Percentiles rank a stretch among this genome's conserved stretches.
Evolutionary conservation across 2,888 invertebrate species (phyloP).

Genomic region (Drosophila lutescens): DNA sequence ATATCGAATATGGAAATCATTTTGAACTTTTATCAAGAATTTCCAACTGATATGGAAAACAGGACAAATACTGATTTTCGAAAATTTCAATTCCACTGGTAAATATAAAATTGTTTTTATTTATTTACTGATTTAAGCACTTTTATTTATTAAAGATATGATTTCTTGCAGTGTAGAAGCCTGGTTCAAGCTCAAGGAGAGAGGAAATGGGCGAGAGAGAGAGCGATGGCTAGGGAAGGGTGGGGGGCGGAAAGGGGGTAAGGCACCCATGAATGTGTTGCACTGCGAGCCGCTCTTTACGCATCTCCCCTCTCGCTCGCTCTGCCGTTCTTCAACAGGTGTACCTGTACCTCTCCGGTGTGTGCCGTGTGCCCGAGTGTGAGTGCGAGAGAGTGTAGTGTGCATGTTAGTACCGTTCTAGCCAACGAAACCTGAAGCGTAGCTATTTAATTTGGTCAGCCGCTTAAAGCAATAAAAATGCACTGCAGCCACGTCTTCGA

Average conservation of each 20-base stretch:
- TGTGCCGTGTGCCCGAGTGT: conserved; percentile 1
- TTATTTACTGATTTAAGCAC: no score
- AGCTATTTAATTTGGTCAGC: conserved; percentile 71
- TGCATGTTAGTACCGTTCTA: conserved; percentile 76
- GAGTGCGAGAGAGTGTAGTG: conserved; percentile 26
- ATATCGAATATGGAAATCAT: no score
- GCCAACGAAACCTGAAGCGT: conserved; percentile 77
- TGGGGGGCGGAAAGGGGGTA: conserved; percentile 1
- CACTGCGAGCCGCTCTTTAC: conserved; percentile 64
- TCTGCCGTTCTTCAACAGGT: conserved; percentile 52
- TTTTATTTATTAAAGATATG: no score
- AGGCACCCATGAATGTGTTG: conserved; percentile 59
- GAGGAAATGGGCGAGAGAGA: conserved; percentile 7
- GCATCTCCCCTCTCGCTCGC: conserved; percentile 26
- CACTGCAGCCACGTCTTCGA: conserved; percentile 73
- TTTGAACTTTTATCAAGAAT: no score
- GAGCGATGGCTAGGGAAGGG: not conserved
- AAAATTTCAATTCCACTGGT: no score
- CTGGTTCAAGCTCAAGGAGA: conserved; percentile 52
- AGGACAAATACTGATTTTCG: no score
- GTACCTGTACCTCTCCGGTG: conserved; percentile 11
- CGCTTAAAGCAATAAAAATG: conserved; percentile 55
- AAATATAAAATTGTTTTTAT: no score
- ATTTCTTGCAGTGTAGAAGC: conserved; percentile 3
- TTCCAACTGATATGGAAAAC: no score